phyloP scores from a whole-genome alignment of 2,113 vertebrate species.

The Cathartes aura region DNA sequence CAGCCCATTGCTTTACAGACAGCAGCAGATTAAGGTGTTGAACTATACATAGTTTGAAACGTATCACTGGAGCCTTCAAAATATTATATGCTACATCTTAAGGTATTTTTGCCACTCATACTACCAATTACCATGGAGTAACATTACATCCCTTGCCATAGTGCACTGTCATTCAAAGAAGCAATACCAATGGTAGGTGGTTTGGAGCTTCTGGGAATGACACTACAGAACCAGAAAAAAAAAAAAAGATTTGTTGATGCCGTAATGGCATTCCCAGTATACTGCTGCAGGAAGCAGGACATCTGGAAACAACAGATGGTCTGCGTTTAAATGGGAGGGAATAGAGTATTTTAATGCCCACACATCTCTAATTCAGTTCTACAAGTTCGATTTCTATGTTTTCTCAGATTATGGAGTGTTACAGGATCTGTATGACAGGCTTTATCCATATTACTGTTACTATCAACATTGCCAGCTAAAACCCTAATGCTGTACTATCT shows the following conservation, averaged over 20 bases:
- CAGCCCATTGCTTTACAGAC: conserved; percentile 73
- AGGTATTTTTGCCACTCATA: conserved; percentile 14
- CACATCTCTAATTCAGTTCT: conserved; percentile 76
- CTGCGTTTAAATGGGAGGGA: conserved; percentile 72
- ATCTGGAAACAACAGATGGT: conserved; percentile 84
- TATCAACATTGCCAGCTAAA: conserved; percentile 53
- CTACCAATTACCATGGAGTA: neutral
- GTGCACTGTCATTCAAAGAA: neutral
- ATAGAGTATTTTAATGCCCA: conserved; percentile 77
- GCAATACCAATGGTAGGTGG: neutral
- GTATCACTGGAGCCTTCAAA: conserved; percentile 20
- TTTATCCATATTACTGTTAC: conserved; percentile 63
- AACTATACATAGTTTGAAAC: conserved; percentile 12
- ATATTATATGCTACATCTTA: neutral
- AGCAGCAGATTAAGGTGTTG: conserved; percentile 72
- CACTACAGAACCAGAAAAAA: neutral
- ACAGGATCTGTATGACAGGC: conserved; percentile 66
- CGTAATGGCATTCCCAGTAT: conserved; percentile 35
- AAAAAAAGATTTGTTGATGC: neutral
- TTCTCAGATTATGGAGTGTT: conserved; percentile 73
- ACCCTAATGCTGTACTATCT: conserved; percentile 53
- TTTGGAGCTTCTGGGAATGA: conserved; percentile 38
- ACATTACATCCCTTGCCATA: neutral
- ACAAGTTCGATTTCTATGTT: conserved; percentile 72
- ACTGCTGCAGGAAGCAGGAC: conserved; percentile 68